Conservation (phyloP, 2,113 vertebrate species). For the Orycteropus afer region DNA sequence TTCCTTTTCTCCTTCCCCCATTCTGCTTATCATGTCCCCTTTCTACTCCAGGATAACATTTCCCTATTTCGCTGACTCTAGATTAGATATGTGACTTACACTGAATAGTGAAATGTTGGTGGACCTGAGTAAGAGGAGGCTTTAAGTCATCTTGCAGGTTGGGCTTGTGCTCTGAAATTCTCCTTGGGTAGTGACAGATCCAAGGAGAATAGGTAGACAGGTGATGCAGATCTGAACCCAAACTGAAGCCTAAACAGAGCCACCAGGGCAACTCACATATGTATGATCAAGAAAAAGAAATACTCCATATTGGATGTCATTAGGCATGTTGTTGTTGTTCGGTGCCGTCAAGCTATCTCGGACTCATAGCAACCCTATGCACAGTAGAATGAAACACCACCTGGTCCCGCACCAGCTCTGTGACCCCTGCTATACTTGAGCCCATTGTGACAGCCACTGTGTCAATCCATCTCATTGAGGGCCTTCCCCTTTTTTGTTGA, state of each 20-base stretch:
- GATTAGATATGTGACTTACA: neutral
- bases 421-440: no score
- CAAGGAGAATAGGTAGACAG: neutral
- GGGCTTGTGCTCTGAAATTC: neutral
- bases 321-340: neutral
- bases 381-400: no score
- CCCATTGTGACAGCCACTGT: no score
- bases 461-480: no score
- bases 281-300: neutral
- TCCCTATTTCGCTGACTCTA: no score
- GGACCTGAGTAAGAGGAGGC: neutral
- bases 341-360: no score
- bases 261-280: neutral
- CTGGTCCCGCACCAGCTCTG: no score
- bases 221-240: neutral
- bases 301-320: neutral
- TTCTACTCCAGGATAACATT: neutral
- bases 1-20: neutral
- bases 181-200: neutral
- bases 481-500: no score
- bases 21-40: neutral
- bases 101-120: neutral
- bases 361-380: no score
- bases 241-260: neutral
- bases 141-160: neutral